Evolutionary conservation across 2,113 vertebrate species (phyloP).

Genomic region (Etheostoma cragini): DNA sequence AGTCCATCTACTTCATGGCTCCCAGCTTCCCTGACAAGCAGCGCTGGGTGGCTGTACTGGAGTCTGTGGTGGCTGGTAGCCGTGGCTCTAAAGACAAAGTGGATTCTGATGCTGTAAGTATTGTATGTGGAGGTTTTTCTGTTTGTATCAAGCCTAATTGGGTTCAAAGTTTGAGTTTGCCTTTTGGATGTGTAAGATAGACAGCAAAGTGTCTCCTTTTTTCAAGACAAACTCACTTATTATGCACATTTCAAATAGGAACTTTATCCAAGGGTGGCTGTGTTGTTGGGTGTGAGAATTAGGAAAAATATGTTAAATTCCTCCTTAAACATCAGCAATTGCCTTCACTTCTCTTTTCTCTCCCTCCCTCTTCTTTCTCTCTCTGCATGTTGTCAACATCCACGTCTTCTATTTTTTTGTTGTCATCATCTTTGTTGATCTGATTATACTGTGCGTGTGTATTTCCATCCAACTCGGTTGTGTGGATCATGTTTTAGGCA

Average conservation of each 20-base stretch:
- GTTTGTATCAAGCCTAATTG: constrained; percentile 6
- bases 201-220: constrained; percentile 19
- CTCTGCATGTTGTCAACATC: constrained; percentile 75
- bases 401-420: constrained; percentile 63
- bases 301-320: constrained; percentile 52
- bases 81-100: constrained; percentile 94
- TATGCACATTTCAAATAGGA: constrained; percentile 23
- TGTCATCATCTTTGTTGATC: constrained; percentile 62
- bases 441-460: constrained; percentile 69
- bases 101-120: constrained; percentile 96
- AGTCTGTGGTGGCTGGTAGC: constrained; percentile 94
- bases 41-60: constrained; percentile 97
- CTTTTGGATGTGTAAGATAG: constrained; percentile 9
- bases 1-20: constrained; percentile 96
- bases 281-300: constrained; percentile 49
- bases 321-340: constrained; percentile 67
- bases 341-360: constrained; percentile 74
- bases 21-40: constrained; percentile 99
- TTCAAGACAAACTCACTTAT: constrained; percentile 17
- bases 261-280: constrained; percentile 24
- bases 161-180: constrained; percentile 1
- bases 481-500: constrained; percentile 85
- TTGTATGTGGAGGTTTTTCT: background rate
- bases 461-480: constrained; percentile 74
- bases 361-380: constrained; percentile 66